Evolutionary conservation across 2,888 invertebrate genomes (phyloP), one percentile per base, ranked within the genome.

Genomic region (Drosophila conformis): DNA sequence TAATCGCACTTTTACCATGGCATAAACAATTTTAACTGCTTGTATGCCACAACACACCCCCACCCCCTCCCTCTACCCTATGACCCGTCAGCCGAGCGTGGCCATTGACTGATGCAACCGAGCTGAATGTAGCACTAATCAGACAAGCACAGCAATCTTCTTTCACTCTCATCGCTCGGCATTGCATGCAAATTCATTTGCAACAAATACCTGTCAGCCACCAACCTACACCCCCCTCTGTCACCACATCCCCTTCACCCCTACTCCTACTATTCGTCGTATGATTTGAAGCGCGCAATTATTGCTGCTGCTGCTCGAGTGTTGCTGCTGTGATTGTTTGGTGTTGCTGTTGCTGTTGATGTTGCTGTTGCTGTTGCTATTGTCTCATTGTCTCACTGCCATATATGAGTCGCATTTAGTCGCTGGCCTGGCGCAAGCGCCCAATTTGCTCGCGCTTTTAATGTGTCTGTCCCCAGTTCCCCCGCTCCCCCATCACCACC

Each of bases 221-320:
- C 13, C 36, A 33, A n/a, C 46, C 5, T 2, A 5, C 42, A 11
- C 8, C 2, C 18, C 18, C n/a, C 51, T 2, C 33, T 4, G 7
- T n/a, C 31, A 4, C 21, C 18, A 21, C 27, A 18, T n/a, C 38
- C 10, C n/a, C 51, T 6, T 33, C 13, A 10, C 21, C 15, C 13
- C 6, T 10, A 57, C 18, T 3, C 21, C 42, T 49, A 21, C 62
- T 36, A 35, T 79, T 67, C 27, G 76, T 79, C 66, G 61, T 79
- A 74, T 84, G 89, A 85, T 80, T 78, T 79, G 79, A 89, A 84
- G 82, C 84, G 81, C 69, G 82, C 73, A 85, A 89, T 84, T 69
- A 73, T 70, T 78, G 35, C 53, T 36, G 25, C 53, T 36, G 18
- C 35, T 18, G 11, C 18, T 36, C 18, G 18, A 54, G 18, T 38